Evolutionary conservation across 2,888 invertebrate genomes (phyloP).

Genomic region (Taphrorychus bicolor): DNA sequence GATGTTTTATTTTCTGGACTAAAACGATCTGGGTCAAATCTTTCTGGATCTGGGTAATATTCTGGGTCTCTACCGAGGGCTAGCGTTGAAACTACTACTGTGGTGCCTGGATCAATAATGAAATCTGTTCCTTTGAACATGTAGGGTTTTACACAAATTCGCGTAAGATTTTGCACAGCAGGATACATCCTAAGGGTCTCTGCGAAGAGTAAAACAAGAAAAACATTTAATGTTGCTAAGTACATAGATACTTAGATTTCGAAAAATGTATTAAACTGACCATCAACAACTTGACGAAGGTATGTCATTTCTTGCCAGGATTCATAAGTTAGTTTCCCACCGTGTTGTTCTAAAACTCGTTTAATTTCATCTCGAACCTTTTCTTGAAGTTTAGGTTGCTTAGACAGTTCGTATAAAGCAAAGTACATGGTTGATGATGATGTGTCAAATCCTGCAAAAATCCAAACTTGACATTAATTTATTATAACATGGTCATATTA

Average conservation of each 20-base stretch:
- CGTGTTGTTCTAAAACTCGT: conserved; percentile 36
- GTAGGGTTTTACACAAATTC: conserved; percentile 44
- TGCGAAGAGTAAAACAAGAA: too few relatives aligned
- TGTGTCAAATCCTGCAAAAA: conserved; percentile 43
- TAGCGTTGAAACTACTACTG: conserved; percentile 40
- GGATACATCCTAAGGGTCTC: conserved; percentile 46
- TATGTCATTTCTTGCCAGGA: conserved; percentile 44
- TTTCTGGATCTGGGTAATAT: conserved; percentile 44
- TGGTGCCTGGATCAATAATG: conserved; percentile 43
- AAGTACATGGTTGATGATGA: conserved; percentile 44
- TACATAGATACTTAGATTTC: too few relatives aligned
- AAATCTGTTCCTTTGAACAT: conserved; percentile 41
- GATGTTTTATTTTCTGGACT: conserved; percentile 40
- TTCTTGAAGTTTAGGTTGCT: conserved; percentile 41
- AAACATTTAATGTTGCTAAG: too few relatives aligned
- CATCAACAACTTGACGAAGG: conserved; percentile 44
- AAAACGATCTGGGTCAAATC: conserved; percentile 47
- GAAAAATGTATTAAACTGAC: too few relatives aligned
- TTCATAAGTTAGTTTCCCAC: conserved; percentile 43
- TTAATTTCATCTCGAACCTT: conserved; percentile 42
- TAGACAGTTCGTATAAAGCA: conserved; percentile 43
- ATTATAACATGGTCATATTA: not conserved
- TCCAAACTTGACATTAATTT: not conserved
- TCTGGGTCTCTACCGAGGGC: conserved; percentile 45
- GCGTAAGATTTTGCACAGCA: conserved; percentile 38